phyloP scores from a whole-genome alignment of 1,140 invertebrate species.

The Drosophila micromelanica region DNA sequence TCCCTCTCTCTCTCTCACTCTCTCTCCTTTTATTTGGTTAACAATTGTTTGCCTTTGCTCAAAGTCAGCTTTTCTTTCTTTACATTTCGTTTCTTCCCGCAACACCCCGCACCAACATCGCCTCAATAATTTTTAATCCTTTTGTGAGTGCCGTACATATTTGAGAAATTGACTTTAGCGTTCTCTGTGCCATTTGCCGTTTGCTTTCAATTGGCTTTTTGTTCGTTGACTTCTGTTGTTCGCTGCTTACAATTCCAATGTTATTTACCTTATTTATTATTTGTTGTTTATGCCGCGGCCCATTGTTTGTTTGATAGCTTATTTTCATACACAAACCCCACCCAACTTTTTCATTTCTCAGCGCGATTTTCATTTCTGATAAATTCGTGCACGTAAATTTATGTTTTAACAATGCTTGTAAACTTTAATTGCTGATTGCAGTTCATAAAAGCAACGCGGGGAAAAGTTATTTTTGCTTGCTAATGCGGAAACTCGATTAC shows the following conservation, averaged over 20 bases:
- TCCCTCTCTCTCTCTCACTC: too few relatives aligned
- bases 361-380: conserved; percentile 69
- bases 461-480: conserved; percentile 17
- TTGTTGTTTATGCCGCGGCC: conserved; percentile 63
- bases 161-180: conserved; percentile 66
- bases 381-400: conserved; percentile 60
- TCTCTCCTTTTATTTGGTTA: conserved; percentile 31
- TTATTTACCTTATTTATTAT: conserved; percentile 67
- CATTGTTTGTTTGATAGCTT: conserved; percentile 42
- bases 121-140: conserved; percentile 58
- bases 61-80: conserved; percentile 34
- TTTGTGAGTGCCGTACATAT: conserved; percentile 66
- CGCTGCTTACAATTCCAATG: conserved; percentile 64
- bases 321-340: neutral
- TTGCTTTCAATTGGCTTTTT: conserved; percentile 54
- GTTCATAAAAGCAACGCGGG: conserved; percentile 18
- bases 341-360: conserved; percentile 15
- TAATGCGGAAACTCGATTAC: conserved; percentile 63
- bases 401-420: conserved; percentile 63
- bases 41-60: conserved; percentile 44
- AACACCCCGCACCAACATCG: neutral
- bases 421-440: conserved; percentile 70
- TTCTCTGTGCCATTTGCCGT: conserved; percentile 22
- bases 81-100: neutral
- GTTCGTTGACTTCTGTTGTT: conserved; percentile 51